phyloP scores from a whole-genome alignment of 2,888 invertebrate species.

The Drosophila siamana region DNA sequence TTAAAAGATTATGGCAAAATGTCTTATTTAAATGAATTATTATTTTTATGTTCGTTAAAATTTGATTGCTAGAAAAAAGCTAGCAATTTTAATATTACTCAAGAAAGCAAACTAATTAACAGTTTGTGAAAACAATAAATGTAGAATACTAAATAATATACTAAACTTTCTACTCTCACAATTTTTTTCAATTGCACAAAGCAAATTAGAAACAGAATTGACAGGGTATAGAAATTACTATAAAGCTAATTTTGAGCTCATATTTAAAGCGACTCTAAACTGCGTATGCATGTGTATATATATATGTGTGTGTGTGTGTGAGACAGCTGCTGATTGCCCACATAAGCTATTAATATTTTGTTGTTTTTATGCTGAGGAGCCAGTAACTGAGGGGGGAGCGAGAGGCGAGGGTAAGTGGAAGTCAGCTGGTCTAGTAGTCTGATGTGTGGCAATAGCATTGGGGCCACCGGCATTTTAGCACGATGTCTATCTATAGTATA shows the following conservation, averaged over 20 bases:
- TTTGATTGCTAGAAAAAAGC: too few species aligned
- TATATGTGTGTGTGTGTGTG: conserved; percentile 3
- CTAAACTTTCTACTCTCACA: too few species aligned
- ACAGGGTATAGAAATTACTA: too few species aligned
- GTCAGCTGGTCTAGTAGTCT: conserved; percentile 23
- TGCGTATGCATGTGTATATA: not conserved
- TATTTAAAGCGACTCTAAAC: conserved; percentile 23
- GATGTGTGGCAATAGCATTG: not conserved
- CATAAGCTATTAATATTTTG: conserved; percentile 38
- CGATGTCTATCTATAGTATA: not conserved
- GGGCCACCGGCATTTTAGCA: conserved; percentile 33
- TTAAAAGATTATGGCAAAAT: too few species aligned
- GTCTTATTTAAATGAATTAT: too few species aligned
- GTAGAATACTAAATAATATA: not conserved
- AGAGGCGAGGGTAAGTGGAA: not conserved
- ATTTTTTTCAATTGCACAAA: too few species aligned
- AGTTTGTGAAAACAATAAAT: too few species aligned
- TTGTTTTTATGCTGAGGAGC: conserved; percentile 1
- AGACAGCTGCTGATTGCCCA: conserved; percentile 44
- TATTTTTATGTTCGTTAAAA: too few species aligned
- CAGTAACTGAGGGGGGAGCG: not conserved
- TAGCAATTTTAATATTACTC: too few species aligned
- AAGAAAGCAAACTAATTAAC: too few species aligned
- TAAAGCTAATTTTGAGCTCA: conserved; percentile 25
- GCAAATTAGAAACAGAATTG: too few species aligned